Evolutionary conservation across 2,797 vertebrate species (phyloP).

Genomic region (Eupleurogrammus muticus): DNA sequence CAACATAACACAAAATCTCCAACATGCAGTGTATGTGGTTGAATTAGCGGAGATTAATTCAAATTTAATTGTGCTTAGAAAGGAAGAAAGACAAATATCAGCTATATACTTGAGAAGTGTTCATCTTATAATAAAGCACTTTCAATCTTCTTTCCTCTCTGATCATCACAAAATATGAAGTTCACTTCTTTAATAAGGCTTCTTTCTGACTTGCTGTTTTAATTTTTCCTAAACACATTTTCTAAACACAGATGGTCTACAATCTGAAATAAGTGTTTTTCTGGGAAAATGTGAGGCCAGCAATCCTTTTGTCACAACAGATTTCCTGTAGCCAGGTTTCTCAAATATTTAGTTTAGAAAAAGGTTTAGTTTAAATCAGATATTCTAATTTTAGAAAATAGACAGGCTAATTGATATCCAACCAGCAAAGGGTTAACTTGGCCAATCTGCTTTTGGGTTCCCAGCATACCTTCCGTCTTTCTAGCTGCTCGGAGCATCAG

Average conservation of each 20-base stretch:
- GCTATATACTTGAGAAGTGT: neutral
- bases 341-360: constrained; percentile 15
- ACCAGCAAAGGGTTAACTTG: too few relatives aligned
- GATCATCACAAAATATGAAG: constrained; percentile 8
- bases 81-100: neutral
- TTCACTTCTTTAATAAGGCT: neutral
- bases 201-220: neutral
- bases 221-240: neutral
- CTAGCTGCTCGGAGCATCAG: neutral
- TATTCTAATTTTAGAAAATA: neutral
- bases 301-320: constrained; percentile 23
- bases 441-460: neutral
- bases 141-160: neutral
- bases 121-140: neutral
- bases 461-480: neutral
- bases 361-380: too few relatives aligned
- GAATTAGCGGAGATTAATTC: constrained; percentile 22
- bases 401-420: neutral
- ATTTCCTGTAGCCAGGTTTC: neutral
- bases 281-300: constrained; percentile 23
- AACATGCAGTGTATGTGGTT: constrained; percentile 9
- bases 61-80: constrained; percentile 17
- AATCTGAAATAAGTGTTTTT: constrained; percentile 20
- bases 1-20: neutral
- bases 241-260: constrained; percentile 19